A percentile compares a stretch with the other conserved stretches of the same genome.
Conservation (phyloP, 2,888 invertebrate species). For the Catocala sponsa region DNA sequence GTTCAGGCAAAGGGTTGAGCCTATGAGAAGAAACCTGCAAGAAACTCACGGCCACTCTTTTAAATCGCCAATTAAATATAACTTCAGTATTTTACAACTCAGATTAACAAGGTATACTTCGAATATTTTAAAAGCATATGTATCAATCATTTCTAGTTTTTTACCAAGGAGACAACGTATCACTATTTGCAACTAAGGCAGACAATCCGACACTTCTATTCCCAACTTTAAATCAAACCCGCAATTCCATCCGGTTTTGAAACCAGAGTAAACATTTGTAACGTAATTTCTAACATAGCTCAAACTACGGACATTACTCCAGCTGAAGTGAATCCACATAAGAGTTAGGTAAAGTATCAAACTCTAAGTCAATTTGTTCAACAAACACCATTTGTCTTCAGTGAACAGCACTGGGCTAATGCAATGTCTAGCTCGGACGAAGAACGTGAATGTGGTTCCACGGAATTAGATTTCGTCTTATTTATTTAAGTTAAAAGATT, state of each 20-base stretch:
- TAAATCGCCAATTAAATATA: too few species aligned
- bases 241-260: not conserved
- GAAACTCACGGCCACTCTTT: too few species aligned
- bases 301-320: constrained; percentile 41
- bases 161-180: too few species aligned
- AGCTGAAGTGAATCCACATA: constrained; percentile 45
- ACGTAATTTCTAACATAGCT: constrained; percentile 37
- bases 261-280: constrained; percentile 26
- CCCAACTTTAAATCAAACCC: not conserved
- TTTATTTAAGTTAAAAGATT: constrained; percentile 18
- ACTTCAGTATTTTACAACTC: too few species aligned
- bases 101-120: too few species aligned
- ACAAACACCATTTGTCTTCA: constrained; percentile 61
- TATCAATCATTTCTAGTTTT: too few species aligned
- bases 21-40: too few species aligned
- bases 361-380: constrained; percentile 59
- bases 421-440: constrained; percentile 43
- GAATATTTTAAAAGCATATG: too few species aligned
- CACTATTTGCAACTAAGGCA: too few species aligned
- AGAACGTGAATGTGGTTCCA: constrained; percentile 27
- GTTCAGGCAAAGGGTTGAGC: too few species aligned
- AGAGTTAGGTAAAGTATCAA: constrained; percentile 58
- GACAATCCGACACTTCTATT: not conserved
- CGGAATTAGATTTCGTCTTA: constrained; percentile 35
- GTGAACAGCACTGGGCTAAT: constrained; percentile 45